Evolutionary conservation across 1,140 invertebrate genomes (phyloP), one percentile per base, ranked within the genome.

Genomic region (Caerostris darwini): DNA sequence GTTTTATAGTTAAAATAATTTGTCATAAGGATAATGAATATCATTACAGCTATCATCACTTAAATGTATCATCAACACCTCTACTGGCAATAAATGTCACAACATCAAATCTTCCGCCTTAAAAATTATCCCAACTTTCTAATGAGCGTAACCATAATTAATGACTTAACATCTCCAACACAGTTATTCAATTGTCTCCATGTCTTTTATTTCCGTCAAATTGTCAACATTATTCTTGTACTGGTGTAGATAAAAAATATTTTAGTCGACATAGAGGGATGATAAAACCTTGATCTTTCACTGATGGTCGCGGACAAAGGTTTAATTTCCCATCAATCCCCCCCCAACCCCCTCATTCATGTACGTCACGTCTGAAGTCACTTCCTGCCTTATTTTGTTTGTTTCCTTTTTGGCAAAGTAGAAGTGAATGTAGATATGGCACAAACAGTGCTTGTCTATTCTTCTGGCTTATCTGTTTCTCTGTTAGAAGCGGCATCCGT

Each of bases 251-350:
- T 34, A 77, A 34, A 77, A 77, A 77, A 77, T 77, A 10, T 50
- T 12, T 50, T 3, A 77, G 12, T 19, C 19, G 34, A 64, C 14
- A 64, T 10, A 64, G 12, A 64, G 10, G 61, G 17, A 17, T 17
- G 6, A 77, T 19, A 77, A 77, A 77, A 50, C 71, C 71, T 77
- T 77, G 71, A 77, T 77, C 71, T 77, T 77, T 67, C 34, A 50
- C 6, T 50, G 61, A 88, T 50, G 50, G 61, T 88, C 7, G 58
- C 8, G 58, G 59, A 88, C 82, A 88, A 88, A 64, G 53, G 58
- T 88, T 88, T 88, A 88, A 88, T 88, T 88, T 64, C 86, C 61
- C 86, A 64, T 64, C 58, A 5, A 50, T 19, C 86, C 19, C 86
- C 59, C 34, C 14, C 86, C 14, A 17, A 34, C 34, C 34, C 34